A percentile compares a stretch with the other conserved stretches of the same genome.
phyloP scores from a whole-genome alignment of 2,113 vertebrate species.

The Nasalis larvatus region DNA sequence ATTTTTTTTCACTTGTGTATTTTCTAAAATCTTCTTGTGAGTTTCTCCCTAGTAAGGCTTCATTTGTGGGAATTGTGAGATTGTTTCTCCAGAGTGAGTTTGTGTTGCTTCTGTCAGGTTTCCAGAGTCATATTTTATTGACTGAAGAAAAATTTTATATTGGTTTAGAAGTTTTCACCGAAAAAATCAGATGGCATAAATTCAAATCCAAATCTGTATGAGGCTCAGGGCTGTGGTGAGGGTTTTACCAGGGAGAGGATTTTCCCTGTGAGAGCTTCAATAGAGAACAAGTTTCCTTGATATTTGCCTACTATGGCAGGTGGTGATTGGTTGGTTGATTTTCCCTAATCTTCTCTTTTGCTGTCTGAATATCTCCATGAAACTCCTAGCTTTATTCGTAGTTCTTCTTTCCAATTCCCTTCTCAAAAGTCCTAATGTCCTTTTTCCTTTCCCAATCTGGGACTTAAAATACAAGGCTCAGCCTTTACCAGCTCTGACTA shows the following conservation, averaged over 20 bases:
- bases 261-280: neutral
- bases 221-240: neutral
- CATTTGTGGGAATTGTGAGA: neutral
- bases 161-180: neutral
- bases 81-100: neutral
- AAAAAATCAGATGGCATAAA: neutral
- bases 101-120: neutral
- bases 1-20: neutral
- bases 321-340: neutral
- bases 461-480: neutral
- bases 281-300: neutral
- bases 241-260: neutral
- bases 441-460: neutral
- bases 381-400: neutral
- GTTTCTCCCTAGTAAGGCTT: neutral
- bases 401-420: neutral
- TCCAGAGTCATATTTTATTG: neutral
- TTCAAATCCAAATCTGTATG: neutral
- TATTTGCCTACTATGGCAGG: neutral
- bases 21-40: neutral
- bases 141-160: neutral
- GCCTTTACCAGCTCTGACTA: neutral
- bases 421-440: neutral
- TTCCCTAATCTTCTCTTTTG: neutral
- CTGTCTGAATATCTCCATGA: neutral